Base-by-base conservation (phyloP, 2,113 vertebrate species). In the Sisor rabdophorus region DNA sequence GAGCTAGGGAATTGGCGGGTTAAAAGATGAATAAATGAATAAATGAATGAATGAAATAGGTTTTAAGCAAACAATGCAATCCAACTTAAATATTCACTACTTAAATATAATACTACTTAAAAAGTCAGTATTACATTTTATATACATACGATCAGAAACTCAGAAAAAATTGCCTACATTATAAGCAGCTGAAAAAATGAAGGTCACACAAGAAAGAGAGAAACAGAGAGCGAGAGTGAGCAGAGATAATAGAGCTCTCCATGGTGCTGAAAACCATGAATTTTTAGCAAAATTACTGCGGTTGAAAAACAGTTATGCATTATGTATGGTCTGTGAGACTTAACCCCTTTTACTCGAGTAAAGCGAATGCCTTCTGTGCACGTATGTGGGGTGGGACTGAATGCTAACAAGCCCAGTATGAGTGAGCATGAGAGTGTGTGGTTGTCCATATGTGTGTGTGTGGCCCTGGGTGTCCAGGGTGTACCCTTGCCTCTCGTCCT, bases 181-280 rank as follows among this genome's bases (percentile, higher is more conserved):
- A 4, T 40, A 52, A 26, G 48, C 54, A 17, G 61, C 73, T 69
- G 60, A 50, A 30, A 76, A 81, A 58, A 55, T 58, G 68, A 40
- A 65, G 75, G 79, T 76, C 28, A 44, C 9, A 10, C 40, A 6
- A 44, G 40, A 44, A 44, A 44, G 40, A 44, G 40, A 44, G 40
- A 44, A 44, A 44, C 40, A 44, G 40, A 44, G 32, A 44, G 40
- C 10, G 40, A 44, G n/a, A 28, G 22, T 20, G 58, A 56, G 67
- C 15, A 26, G 40, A 12, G 15, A 53, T 20, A n/a, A 13, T 32
- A 79, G 90, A 85, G 90, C 91, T 93, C 87, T 93, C 91, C 90
- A 71, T 91, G 91, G 91, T 93, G 85, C 91, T 93, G 91, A 92
- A 89, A 85, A 77, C 50, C 80, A 36, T 78, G 56, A 72, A 80